phyloP scores from a whole-genome alignment of 1,140 invertebrate genomes.

The Dryas iulia region DNA sequence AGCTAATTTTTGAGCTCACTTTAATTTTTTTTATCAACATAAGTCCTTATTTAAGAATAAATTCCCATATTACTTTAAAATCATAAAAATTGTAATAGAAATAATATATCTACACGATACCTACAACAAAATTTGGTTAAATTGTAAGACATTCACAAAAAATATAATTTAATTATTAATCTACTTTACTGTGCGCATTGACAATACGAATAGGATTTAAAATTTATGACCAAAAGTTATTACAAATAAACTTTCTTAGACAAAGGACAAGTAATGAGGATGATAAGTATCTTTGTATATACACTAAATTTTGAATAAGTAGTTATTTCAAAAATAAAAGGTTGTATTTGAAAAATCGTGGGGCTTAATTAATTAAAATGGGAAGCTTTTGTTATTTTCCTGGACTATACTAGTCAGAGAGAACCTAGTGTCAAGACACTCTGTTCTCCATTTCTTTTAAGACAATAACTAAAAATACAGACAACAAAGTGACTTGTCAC shows the following conservation, averaged over 20 bases:
- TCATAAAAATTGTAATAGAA: background rate
- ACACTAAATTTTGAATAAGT: background rate
- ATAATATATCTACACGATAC: slow-evolving; percentile 3
- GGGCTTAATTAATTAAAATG: too few species aligned
- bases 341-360: background rate
- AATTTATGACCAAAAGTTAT: slow-evolving; percentile 39
- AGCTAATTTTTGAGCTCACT: too few species aligned
- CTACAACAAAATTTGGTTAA: slow-evolving; percentile 19
- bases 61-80: background rate
- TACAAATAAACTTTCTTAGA: slow-evolving; percentile 35
- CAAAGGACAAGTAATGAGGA: background rate
- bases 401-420: too few species aligned
- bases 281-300: background rate
- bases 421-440: too few species aligned
- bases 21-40: too few species aligned
- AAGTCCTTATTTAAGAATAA: too few species aligned
- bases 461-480: too few species aligned
- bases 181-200: slow-evolving; percentile 70
- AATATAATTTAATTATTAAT: slow-evolving; percentile 27
- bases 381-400: too few species aligned
- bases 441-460: too few species aligned
- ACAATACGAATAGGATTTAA: slow-evolving; percentile 60
- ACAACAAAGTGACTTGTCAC: too few species aligned
- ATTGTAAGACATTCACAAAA: slow-evolving; percentile 26
- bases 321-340: background rate